Evolutionary conservation across 2,797 vertebrate species (phyloP), one percentile per base, ranked within the genome.

Genomic region (Rhinichthys osculus): DNA sequence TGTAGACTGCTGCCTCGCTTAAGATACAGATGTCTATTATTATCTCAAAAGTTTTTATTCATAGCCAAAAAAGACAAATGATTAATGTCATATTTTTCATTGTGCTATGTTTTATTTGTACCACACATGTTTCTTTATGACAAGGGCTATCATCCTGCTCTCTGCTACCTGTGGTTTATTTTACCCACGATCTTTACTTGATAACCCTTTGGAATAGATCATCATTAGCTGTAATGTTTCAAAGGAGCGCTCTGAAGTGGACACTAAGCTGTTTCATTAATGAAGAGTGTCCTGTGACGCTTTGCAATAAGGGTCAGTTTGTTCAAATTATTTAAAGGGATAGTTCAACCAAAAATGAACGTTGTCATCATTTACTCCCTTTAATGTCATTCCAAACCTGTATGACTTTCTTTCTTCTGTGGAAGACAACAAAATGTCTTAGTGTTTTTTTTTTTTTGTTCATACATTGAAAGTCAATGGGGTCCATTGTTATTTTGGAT

Each of bases 121-220:
- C 23, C 70, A 73, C 83, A 70, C 90, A 70, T 21, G 40, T 85
- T 71, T 89, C 70, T 83, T 90, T 79, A 78, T 77, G 78, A 92
- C 90, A 90, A 92, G 91, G 92, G 92, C 92, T 92, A 88, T 90
- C 87, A 85, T 87, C 87, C 91, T 86, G 90, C 81, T 74, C 82
- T 71, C 52, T 50, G 35, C 17, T 74, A 67, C 78, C 42, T 70
- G 90, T 91, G 89, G 72, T 89, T 85, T 82, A 85, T 67, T 62
- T 81, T 50, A 88, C 54, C 27, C 72, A 40, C 52, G 42, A 40
- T 71, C 85, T 86, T 35, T 74, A 11, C 38, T 82, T 76, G 50
- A 79, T 62, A 69, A 57, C 30, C 33, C 42, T 77, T 50, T n/a
- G 21, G 33, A 38, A 33, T 38, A 67, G 6, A 57, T 78, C 27